Percentiles rank a stretch among this genome's conserved stretches.
Conservation (phyloP, 2,888 invertebrate genomes). For the Cerastoderma edule region DNA sequence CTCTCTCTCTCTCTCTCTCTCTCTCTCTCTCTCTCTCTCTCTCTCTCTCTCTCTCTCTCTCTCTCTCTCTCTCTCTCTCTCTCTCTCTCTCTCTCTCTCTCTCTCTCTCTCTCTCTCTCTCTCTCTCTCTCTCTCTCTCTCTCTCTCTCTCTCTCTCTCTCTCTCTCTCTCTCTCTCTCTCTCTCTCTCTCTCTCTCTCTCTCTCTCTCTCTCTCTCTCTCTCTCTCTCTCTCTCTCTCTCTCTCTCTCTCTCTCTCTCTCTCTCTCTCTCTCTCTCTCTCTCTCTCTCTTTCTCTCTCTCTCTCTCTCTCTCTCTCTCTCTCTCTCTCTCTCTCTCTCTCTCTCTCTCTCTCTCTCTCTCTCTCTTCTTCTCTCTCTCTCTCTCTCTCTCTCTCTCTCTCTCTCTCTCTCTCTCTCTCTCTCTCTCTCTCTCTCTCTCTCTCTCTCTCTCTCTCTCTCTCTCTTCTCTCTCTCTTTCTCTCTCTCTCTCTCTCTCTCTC, state of each 20-base stretch:
- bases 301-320: not conserved
- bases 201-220: not conserved
- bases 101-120: not conserved
- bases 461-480: not conserved
- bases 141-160: not conserved
- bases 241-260: not conserved
- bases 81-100: not conserved
- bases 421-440: constrained; percentile 1
- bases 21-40: not conserved
- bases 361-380: not conserved
- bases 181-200: constrained; percentile 1
- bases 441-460: constrained; percentile 1
- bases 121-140: not conserved
- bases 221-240: not conserved
- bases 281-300: not conserved
- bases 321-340: not conserved
- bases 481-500: not conserved
- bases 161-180: not conserved
- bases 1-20: not conserved
- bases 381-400: constrained; percentile 1
- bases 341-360: not conserved
- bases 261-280: not conserved
- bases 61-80: not conserved
- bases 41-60: not conserved
- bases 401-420: constrained; percentile 1